phyloP scores from a whole-genome alignment of 1,140 invertebrate genomes.

The Antheraea mylitta region DNA sequence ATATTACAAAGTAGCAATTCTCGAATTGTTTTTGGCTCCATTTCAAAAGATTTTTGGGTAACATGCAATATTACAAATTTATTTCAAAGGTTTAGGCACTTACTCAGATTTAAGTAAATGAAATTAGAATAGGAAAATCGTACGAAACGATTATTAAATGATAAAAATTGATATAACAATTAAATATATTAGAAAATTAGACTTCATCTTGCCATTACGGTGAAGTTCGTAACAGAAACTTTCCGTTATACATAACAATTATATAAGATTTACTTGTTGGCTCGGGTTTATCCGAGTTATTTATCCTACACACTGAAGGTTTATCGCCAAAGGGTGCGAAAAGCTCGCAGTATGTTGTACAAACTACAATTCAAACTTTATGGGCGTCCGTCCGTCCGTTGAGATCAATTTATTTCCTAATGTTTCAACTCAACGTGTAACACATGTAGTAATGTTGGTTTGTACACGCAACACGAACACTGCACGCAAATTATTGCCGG shows the following conservation, averaged over 20 bases:
- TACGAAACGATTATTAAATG: too few species aligned
- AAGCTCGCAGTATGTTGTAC: constrained; percentile 36
- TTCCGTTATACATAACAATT: not conserved
- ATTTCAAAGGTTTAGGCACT: not conserved
- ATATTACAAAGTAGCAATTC: not conserved
- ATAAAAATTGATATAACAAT: too few species aligned
- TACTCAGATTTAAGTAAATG: not conserved
- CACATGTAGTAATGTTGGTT: constrained; percentile 17
- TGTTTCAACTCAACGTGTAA: constrained; percentile 22
- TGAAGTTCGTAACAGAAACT: not conserved
- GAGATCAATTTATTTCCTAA: constrained; percentile 40
- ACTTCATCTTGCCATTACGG: too few species aligned
- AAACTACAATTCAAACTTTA: constrained; percentile 31
- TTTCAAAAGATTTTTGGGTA: not conserved
- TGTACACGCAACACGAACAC: constrained; percentile 30
- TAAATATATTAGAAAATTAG: too few species aligned
- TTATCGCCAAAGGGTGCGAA: constrained; percentile 34
- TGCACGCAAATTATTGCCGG: constrained; percentile 54
- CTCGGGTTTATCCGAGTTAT: not conserved
- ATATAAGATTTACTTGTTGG: not conserved
- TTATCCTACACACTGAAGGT: constrained; percentile 17
- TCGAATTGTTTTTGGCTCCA: not conserved
- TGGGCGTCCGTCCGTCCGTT: constrained; percentile 40
- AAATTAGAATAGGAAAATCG: not conserved
- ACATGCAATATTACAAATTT: not conserved